Evolutionary conservation across 2,113 vertebrate genomes (phyloP), one percentile per base, ranked within the genome.

Genomic region (Chloropsis hardwickii): DNA sequence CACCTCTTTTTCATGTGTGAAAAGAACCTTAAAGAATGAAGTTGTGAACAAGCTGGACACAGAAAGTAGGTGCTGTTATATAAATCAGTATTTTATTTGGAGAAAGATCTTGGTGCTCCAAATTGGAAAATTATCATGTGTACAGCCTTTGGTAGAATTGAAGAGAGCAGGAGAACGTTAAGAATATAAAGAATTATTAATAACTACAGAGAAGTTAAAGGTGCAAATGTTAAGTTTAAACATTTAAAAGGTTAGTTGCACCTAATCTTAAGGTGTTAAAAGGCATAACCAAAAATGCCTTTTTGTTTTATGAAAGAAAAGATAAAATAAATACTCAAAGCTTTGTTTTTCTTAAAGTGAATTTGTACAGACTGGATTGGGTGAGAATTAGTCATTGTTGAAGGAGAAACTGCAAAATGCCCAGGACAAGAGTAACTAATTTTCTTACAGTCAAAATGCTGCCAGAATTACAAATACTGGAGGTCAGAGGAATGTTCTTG

Each of bases 71-170:
- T 92, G 72, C 44, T 81, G 3, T 67, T 80, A 18, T 2, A 31
- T 18, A 69, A 57, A 65, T 47, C 15, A 35, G 2, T n/a, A 5
- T 76, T 93, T 89, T 20, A n/a, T 25, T 53, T 79, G 44, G 33
- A 47, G 24, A 35, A 73, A 39, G 81, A 28, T 8, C 10, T n/a
- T 65, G 39, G 4, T 64, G 54, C 40, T 78, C 6, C 24, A 40
- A 3, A n/a, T 2, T 31, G 29, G 9, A 20, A 31, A 76, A 31
- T 8, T 33, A 0, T 12, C 2, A 10, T 20, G 13, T 5, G 29
- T 60, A n/a, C 11, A 76, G 17, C 35, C 13, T 10, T 4, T 5
- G 35, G 10, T 28, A 12, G 39, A 78, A 24, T n/a, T 14, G 14
- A 37, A 69, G 53, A 56, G 66, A 69, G 27, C 45, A 51, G 56